Conservation (phyloP, 2,113 vertebrate species). For the Dasyurus viverrinus region DNA sequence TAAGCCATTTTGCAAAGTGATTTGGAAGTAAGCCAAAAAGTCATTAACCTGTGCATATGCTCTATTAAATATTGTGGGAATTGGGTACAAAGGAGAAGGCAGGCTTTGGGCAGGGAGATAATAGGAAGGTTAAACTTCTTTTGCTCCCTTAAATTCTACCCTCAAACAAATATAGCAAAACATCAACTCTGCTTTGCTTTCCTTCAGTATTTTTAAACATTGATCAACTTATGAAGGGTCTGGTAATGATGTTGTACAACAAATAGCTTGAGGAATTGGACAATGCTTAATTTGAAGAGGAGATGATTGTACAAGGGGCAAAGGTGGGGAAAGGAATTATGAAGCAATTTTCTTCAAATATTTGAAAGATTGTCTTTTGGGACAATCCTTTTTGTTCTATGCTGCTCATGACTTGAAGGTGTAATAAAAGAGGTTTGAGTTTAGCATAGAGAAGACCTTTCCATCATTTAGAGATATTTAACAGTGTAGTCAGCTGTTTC, state of each 20-base stretch:
- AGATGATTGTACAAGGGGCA: background rate
- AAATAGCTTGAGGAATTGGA: background rate
- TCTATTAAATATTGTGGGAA: background rate
- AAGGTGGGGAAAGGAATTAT: no score
- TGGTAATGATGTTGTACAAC: background rate
- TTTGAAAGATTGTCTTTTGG: no score
- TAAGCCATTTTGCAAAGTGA: background rate
- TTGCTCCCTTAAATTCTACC: background rate
- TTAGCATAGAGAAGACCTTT: background rate
- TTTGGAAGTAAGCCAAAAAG: background rate
- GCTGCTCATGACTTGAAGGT: no score
- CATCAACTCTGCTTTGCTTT: background rate
- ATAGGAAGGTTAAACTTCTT: background rate
- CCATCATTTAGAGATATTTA: no score
- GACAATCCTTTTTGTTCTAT: no score
- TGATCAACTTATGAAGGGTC: background rate
- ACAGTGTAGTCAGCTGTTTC: no score
- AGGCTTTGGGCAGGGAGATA: background rate
- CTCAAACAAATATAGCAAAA: background rate
- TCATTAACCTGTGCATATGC: background rate
- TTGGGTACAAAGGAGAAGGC: background rate
- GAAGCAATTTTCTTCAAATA: no score
- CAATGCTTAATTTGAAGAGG: background rate
- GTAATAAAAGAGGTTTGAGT: no score
- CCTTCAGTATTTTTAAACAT: background rate